phyloP scores from a whole-genome alignment of 2,888 invertebrate genomes.

The Trichogramma dendrolimi region DNA sequence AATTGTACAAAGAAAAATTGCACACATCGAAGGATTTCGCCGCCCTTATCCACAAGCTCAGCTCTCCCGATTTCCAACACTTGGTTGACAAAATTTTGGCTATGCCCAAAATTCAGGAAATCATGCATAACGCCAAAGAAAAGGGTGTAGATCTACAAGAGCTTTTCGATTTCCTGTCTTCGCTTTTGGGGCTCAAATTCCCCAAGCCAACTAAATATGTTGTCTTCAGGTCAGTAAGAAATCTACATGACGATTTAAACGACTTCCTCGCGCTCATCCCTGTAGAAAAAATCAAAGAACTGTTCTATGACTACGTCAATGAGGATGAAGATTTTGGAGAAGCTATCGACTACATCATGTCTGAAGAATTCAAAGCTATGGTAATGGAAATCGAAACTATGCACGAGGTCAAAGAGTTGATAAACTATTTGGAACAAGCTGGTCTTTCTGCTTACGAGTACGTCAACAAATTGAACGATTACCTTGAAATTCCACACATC shows the following conservation, averaged over 20 bases:
- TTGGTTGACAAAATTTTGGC: slow-evolving; percentile 31
- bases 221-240: slow-evolving; percentile 1
- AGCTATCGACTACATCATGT: slow-evolving; percentile 30
- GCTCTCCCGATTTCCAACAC: slow-evolving; percentile 32
- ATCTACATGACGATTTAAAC: slow-evolving; percentile 19
- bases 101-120: slow-evolving; percentile 7
- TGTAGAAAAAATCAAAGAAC: slow-evolving; percentile 13
- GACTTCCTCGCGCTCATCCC: slow-evolving; percentile 19
- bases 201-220: background rate
- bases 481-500: slow-evolving; percentile 28
- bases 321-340: slow-evolving; percentile 34
- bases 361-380: slow-evolving; percentile 33
- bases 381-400: slow-evolving; percentile 31
- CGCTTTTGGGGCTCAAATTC: slow-evolving; percentile 22
- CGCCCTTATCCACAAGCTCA: slow-evolving; percentile 32
- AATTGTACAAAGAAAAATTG: slow-evolving; percentile 38
- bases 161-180: slow-evolving; percentile 21
- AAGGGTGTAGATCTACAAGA: slow-evolving; percentile 26
- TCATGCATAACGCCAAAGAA: slow-evolving; percentile 21
- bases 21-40: slow-evolving; percentile 35
- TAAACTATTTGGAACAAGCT: slow-evolving; percentile 27
- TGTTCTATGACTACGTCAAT: slow-evolving; percentile 23
- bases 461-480: slow-evolving; percentile 24
- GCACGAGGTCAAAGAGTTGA: slow-evolving; percentile 21
- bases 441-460: slow-evolving; percentile 27